Percentiles rank a stretch among this genome's conserved stretches.
Evolutionary conservation across 1,140 invertebrate species (phyloP).

Genomic region (Mercenaria mercenaria): DNA sequence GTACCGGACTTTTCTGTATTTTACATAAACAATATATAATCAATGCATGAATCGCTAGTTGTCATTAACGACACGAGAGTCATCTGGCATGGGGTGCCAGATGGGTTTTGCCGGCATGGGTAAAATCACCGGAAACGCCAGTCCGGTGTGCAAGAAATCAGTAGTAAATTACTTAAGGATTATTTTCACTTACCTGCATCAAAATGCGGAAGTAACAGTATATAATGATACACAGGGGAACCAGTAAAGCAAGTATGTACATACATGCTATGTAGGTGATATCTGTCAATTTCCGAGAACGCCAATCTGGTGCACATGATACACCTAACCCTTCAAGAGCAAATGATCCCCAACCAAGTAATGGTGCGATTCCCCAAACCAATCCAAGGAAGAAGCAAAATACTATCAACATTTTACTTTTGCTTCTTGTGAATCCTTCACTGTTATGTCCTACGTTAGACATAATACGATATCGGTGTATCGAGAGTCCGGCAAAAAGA

Average conservation of each 20-base stretch:
- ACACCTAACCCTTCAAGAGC: conserved; percentile 4
- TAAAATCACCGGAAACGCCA: too few relatives aligned
- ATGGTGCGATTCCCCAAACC: conserved; percentile 7
- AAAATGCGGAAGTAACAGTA: conserved; percentile 22
- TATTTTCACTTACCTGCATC: conserved; percentile 38
- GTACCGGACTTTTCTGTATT: too few relatives aligned
- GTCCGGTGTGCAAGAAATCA: too few relatives aligned
- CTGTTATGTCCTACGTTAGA: background rate
- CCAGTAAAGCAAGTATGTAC: conserved; percentile 13
- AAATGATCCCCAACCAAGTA: conserved; percentile 38
- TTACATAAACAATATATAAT: too few relatives aligned
- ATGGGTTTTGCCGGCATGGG: too few relatives aligned
- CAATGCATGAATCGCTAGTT: too few relatives aligned
- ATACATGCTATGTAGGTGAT: background rate
- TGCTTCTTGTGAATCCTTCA: background rate
- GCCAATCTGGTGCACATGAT: conserved; percentile 43
- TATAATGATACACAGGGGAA: background rate
- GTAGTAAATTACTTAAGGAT: too few relatives aligned
- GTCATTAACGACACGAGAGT: too few relatives aligned
- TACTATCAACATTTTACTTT: background rate
- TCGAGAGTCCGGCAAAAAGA: background rate
- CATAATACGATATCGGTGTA: conserved; percentile 30
- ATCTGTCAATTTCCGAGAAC: background rate
- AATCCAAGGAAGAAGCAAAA: conserved; percentile 18
- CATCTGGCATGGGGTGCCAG: too few relatives aligned